phyloP scores from a whole-genome alignment of 2,797 vertebrate species.

The Myoxocephalus aenaeus region DNA sequence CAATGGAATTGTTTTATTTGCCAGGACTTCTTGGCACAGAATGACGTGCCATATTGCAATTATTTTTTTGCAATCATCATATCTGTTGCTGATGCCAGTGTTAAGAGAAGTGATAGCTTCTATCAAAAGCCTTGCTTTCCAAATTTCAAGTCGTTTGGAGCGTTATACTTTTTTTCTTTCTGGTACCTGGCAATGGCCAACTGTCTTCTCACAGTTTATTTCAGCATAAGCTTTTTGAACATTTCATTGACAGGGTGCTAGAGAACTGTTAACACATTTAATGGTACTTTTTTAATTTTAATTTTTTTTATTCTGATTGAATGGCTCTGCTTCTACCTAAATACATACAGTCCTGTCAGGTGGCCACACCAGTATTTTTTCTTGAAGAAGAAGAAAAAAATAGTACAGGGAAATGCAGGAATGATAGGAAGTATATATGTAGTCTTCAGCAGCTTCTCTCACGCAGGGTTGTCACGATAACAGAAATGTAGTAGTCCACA shows the following conservation, averaged over 20 bases:
- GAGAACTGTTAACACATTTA: constrained; percentile 58
- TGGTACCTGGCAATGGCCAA: constrained; percentile 35
- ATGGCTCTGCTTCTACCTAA: constrained; percentile 41
- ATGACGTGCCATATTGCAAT: constrained; percentile 30
- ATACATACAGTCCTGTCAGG: constrained; percentile 36
- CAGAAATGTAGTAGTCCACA: neutral
- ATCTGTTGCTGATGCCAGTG: constrained; percentile 52
- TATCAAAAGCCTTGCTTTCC: constrained; percentile 47
- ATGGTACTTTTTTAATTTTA: neutral
- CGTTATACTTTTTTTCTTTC: constrained; percentile 32
- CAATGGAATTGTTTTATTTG: constrained; percentile 27
- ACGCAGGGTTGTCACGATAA: neutral
- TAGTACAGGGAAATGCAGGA: constrained; percentile 13
- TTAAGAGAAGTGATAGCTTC: constrained; percentile 51
- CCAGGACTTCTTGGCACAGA: constrained; percentile 60
- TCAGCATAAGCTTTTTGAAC: constrained; percentile 53
- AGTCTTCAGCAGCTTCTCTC: constrained; percentile 15
- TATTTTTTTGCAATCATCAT: constrained; percentile 44
- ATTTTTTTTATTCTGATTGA: neutral
- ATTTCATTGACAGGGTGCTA: constrained; percentile 40
- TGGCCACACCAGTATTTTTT: constrained; percentile 10
- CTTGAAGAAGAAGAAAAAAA: constrained; percentile 6
- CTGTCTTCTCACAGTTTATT: constrained; percentile 56
- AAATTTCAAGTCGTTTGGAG: constrained; percentile 54
- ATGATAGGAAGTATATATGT: constrained; percentile 20